Percentiles rank a stretch among this genome's conserved stretches.
These are phyloP conservation scores for Epinotia demarniana DNA, from an alignment of 2,888 invertebrate genomes.

Conservation along the genomic window DNA sequence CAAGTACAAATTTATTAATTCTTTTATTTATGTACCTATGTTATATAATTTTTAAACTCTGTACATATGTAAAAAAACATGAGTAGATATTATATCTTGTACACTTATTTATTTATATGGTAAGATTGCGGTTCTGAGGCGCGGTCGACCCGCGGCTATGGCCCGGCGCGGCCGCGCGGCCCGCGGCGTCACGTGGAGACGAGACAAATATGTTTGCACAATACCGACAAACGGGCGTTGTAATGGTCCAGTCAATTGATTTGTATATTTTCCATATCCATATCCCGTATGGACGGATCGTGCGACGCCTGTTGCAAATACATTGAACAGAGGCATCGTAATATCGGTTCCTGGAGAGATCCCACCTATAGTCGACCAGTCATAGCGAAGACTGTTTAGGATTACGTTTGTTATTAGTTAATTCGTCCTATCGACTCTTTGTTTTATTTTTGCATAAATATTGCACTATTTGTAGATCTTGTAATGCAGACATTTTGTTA, in stretches of 20 bases:
- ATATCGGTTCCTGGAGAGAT: constrained; percentile 70
- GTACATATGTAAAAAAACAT: constrained; percentile 83
- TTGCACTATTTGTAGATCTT: constrained; percentile 70
- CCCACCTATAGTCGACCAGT: constrained; percentile 82
- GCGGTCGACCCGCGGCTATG: background rate
- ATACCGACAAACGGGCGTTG: constrained; percentile 9
- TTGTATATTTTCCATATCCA: constrained; percentile 42
- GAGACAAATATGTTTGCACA: background rate
- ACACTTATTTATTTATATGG: constrained; percentile 82
- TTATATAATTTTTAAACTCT: constrained; percentile 74
- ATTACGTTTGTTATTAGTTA: constrained; percentile 78
- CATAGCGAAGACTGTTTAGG: constrained; percentile 80
- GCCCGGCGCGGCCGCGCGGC: background rate
- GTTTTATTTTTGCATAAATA: constrained; percentile 66
- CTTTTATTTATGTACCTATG: constrained; percentile 75
- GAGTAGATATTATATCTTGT: constrained; percentile 63
- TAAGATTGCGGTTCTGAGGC: constrained; percentile 67
- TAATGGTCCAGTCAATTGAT: constrained; percentile 43
- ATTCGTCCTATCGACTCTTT: constrained; percentile 66
- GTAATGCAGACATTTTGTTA: constrained; percentile 61
- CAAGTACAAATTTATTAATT: constrained; percentile 81
- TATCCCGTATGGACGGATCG: constrained; percentile 15
- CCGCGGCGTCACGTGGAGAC: background rate
- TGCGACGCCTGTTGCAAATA: constrained; percentile 38
- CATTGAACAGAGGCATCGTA: constrained; percentile 46